These are phyloP conservation scores for Trachelus iudaicus DNA, from an alignment of 2,888 invertebrate species.

Conservation along the genomic window DNA sequence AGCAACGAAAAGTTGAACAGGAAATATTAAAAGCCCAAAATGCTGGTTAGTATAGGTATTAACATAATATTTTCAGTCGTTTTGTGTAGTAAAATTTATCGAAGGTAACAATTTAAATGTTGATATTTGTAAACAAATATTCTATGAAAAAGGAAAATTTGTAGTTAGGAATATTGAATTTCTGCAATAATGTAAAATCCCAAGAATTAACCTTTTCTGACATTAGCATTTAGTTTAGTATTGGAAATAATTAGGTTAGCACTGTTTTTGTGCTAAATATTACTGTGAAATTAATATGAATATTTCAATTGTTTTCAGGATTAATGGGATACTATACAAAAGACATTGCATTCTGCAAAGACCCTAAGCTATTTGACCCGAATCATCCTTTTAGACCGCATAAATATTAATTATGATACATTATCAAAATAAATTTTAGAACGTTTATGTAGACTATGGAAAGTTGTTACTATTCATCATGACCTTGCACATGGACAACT, in stretches of 20 bases:
- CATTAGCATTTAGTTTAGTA: too few species aligned
- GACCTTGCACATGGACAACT: not conserved
- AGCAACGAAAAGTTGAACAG: conserved; percentile 79
- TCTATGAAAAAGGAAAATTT: too few species aligned
- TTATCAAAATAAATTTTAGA: not conserved
- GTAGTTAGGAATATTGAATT: too few species aligned
- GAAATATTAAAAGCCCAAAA: conserved; percentile 82
- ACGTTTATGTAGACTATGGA: conserved; percentile 14
- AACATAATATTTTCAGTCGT: too few species aligned
- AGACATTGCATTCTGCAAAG: conserved; percentile 81
- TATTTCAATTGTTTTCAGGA: conserved; percentile 61
- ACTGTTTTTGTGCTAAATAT: not conserved
- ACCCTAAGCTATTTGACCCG: conserved; percentile 92
- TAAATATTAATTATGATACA: conserved; percentile 71
- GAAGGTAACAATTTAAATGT: too few species aligned
- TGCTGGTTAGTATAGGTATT: conserved; percentile 68
- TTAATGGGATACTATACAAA: conserved; percentile 88
- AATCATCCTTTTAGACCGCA: conserved; percentile 85
- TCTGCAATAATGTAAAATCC: too few species aligned
- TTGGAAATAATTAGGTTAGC: not conserved
- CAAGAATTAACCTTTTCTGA: too few species aligned
- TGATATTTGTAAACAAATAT: too few species aligned
- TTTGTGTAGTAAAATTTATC: too few species aligned
- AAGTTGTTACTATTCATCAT: conserved; percentile 23
- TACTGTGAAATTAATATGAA: conserved; percentile 2